Percentiles rank a stretch among this genome's conserved stretches.
Evolutionary conservation across 2,797 vertebrate species (phyloP).

Genomic region (Enteromius radiatus): DNA sequence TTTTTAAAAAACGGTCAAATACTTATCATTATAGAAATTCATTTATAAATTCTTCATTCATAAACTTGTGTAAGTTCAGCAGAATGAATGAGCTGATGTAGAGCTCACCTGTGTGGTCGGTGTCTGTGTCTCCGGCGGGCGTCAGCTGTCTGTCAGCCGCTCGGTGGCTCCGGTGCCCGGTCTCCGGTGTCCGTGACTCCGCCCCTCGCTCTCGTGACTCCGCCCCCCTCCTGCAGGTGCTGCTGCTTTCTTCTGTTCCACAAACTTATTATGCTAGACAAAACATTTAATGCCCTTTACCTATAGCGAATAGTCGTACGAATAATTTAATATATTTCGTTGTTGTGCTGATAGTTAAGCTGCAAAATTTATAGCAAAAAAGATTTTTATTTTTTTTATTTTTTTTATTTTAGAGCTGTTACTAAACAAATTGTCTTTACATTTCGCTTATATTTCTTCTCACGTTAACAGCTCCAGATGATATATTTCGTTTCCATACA

Average conservation of each 20-base stretch:
- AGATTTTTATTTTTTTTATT: background rate
- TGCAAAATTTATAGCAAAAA: background rate
- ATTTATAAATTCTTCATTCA: background rate
- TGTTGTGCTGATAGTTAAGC: background rate
- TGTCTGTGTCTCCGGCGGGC: background rate
- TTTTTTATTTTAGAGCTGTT: slow-evolving; percentile 45
- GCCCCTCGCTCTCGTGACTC: background rate
- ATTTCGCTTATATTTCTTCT: background rate
- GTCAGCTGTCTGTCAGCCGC: background rate
- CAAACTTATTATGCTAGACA: background rate
- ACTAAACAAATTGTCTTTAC: background rate
- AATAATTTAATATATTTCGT: background rate
- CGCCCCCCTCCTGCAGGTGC: background rate
- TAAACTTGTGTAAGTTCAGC: background rate
- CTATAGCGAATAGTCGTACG: too few species aligned
- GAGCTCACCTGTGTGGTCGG: slow-evolving; percentile 22
- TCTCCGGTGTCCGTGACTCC: background rate
- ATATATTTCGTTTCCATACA: background rate
- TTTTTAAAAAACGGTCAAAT: background rate
- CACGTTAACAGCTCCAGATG: background rate
- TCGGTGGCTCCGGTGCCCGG: background rate
- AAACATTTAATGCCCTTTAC: background rate
- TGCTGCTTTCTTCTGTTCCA: background rate
- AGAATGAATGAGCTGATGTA: background rate
- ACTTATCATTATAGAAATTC: background rate